A percentile compares a stretch with the other conserved stretches of the same genome.
These are phyloP conservation scores for Calephelis perditalis DNA, from an alignment of 2,888 invertebrate species.

Conservation along the genomic window DNA sequence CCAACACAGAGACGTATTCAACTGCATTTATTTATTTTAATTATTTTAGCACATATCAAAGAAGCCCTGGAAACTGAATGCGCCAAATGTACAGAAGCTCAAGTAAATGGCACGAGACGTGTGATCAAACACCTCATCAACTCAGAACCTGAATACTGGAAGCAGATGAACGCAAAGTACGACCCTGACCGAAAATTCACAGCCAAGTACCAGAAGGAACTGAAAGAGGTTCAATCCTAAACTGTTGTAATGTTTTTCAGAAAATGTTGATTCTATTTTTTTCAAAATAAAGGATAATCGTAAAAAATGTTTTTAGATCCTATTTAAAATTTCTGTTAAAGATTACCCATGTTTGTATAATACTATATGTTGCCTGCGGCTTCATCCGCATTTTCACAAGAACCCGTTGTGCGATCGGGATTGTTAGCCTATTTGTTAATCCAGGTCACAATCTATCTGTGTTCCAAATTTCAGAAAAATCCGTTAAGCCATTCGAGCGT, in stretches of 20 bases:
- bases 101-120: constrained; percentile 31
- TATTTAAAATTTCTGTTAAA: too few relatives aligned
- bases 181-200: constrained; percentile 48
- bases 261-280: background rate
- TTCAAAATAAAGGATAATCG: too few relatives aligned
- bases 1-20: too few relatives aligned
- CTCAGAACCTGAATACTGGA: constrained; percentile 44
- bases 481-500: too few relatives aligned
- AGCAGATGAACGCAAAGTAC: constrained; percentile 45
- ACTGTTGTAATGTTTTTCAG: constrained; percentile 25
- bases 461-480: too few relatives aligned
- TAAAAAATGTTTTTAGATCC: too few relatives aligned
- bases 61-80: constrained; percentile 47
- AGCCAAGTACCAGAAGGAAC: constrained; percentile 41
- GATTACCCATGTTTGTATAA: too few relatives aligned
- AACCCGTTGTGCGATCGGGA: too few relatives aligned
- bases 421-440: too few relatives aligned
- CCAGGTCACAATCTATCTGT: too few relatives aligned
- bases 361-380: too few relatives aligned
- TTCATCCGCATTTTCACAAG: too few relatives aligned
- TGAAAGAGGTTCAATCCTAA: background rate
- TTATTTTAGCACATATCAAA: constrained; percentile 40
- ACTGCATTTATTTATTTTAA: constrained; percentile 8
- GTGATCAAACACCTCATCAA: constrained; percentile 40
- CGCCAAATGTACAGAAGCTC: constrained; percentile 38